phyloP scores from a whole-genome alignment of 2,888 invertebrate species.

The Acanthosoma haemorrhoidale region DNA sequence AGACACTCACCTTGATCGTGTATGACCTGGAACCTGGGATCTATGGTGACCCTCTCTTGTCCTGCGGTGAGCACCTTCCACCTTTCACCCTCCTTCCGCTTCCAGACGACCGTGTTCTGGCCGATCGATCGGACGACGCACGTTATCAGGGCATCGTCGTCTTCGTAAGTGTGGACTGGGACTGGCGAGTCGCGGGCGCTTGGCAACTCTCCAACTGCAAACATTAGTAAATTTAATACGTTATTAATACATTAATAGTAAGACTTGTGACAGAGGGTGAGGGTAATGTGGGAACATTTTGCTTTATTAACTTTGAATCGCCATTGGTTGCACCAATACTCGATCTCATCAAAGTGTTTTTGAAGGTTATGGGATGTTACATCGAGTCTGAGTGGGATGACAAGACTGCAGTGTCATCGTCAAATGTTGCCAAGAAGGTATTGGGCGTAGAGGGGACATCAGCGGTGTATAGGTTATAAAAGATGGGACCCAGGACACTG shows the following conservation, averaged over 20 bases:
- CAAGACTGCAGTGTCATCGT: too few relatives aligned
- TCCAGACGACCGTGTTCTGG: conserved; percentile 71
- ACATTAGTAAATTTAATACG: background rate
- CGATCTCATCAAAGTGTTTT: too few relatives aligned
- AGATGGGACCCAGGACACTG: too few relatives aligned
- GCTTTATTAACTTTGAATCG: too few relatives aligned
- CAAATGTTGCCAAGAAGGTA: too few relatives aligned
- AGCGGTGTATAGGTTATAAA: too few relatives aligned
- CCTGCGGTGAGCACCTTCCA: conserved; percentile 66
- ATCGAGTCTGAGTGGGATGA: too few relatives aligned
- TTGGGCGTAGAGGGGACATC: too few relatives aligned
- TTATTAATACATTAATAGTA: background rate
- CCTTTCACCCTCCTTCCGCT: conserved; percentile 58
- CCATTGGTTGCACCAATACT: too few relatives aligned
- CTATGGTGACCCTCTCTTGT: conserved; percentile 66
- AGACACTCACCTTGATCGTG: conserved; percentile 66
- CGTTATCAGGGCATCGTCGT: conserved; percentile 73
- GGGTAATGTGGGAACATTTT: too few relatives aligned
- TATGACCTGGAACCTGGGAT: conserved; percentile 64
- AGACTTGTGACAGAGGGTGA: too few relatives aligned
- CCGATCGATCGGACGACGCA: conserved; percentile 70
- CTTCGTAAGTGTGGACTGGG: conserved; percentile 58
- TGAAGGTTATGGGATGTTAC: too few relatives aligned
- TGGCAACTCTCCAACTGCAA: conserved; percentile 34
- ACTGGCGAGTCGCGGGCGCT: conserved; percentile 43